phyloP scores from a whole-genome alignment of 1,140 invertebrate genomes.

The Diuraphis noxia region DNA sequence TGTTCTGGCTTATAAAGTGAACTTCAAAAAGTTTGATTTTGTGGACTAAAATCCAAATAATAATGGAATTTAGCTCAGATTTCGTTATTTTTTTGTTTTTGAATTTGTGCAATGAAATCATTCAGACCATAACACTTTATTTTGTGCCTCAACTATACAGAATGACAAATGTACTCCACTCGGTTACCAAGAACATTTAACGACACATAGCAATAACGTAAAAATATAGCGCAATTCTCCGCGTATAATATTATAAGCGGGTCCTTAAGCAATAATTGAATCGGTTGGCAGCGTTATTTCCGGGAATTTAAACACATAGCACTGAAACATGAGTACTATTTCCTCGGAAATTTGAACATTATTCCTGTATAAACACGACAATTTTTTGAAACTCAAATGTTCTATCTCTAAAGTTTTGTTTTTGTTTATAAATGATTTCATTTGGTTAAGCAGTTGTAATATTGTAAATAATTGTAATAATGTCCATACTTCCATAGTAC shows the following conservation, averaged over 20 bases:
- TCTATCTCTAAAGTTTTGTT: neutral
- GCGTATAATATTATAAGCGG: neutral
- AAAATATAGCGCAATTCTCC: neutral
- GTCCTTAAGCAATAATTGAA: neutral
- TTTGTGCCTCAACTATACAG: neutral
- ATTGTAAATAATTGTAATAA: neutral
- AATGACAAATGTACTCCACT: neutral
- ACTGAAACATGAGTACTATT: neutral
- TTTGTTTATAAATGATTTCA: neutral
- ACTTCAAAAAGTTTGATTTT: neutral
- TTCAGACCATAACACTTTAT: neutral
- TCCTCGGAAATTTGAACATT: neutral
- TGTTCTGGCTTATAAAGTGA: neutral
- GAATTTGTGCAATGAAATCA: neutral
- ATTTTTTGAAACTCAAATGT: neutral
- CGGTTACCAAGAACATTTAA: neutral
- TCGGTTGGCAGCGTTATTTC: neutral
- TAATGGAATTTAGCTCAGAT: neutral
- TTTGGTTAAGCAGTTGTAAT: neutral
- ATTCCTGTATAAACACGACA: neutral
- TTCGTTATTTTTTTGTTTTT: neutral
- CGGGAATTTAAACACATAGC: neutral
- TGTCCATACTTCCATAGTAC: neutral
- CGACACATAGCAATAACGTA: neutral
- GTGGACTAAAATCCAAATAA: neutral